Conservation (phyloP, 1,140 invertebrate species). For the Sitobion miscanthi region DNA sequence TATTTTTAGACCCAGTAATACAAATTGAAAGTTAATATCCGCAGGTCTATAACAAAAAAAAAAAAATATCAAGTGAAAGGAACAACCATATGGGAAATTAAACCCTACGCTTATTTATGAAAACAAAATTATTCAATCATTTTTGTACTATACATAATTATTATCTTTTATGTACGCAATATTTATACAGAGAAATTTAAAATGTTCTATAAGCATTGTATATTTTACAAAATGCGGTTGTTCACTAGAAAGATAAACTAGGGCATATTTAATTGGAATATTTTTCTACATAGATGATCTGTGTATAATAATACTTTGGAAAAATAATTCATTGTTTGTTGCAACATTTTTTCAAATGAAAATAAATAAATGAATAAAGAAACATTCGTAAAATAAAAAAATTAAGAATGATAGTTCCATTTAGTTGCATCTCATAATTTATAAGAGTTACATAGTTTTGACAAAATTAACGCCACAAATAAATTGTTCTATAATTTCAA, state of each 20-base stretch:
- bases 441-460: background rate
- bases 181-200: background rate
- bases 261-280: background rate
- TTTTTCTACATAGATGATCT: background rate
- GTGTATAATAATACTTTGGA: background rate
- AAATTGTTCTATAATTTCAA: background rate
- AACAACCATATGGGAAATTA: slow-evolving; percentile 15
- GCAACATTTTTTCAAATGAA: background rate
- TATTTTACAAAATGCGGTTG: background rate
- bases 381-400: background rate
- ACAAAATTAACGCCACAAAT: background rate
- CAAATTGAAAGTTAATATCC: slow-evolving; percentile 12
- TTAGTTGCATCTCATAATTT: background rate
- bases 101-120: background rate
- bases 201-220: background rate
- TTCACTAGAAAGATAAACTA: background rate
- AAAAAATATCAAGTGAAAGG: background rate
- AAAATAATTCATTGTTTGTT: background rate
- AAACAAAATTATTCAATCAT: slow-evolving; percentile 25
- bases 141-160: slow-evolving; percentile 10
- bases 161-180: background rate
- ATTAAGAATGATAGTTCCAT: background rate
- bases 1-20: background rate
- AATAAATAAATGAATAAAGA: background rate
- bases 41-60: background rate